phyloP scores from a whole-genome alignment of 2,113 vertebrate species.

The Pelvicachromis taeniatus region DNA sequence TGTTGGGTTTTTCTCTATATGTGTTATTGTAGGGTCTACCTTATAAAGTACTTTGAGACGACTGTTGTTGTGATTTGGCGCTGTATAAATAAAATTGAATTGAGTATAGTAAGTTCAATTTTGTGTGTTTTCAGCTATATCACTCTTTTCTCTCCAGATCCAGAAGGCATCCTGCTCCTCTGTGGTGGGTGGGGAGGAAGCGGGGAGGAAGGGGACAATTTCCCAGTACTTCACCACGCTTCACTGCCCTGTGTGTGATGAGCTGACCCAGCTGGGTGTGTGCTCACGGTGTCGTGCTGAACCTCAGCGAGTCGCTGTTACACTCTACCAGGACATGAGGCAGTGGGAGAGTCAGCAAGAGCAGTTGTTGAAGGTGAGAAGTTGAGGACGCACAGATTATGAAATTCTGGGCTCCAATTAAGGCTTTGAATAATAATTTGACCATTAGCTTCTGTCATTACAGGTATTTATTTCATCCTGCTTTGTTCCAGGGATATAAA shows the following conservation, averaged over 20 bases:
- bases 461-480: background rate
- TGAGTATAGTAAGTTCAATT: background rate
- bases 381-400: background rate
- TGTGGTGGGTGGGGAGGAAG: constrained; percentile 65
- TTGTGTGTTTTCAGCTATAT: background rate
- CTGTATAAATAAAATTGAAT: too few species aligned
- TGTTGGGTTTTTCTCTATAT: too few species aligned
- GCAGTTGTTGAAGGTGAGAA: constrained; percentile 85
- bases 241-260: constrained; percentile 93
- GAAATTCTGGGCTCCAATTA: background rate
- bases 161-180: constrained; percentile 83
- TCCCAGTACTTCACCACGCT: constrained; percentile 97
- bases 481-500: background rate
- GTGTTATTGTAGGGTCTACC: too few species aligned
- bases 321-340: constrained; percentile 87
- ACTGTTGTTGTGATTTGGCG: too few species aligned
- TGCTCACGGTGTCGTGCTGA: constrained; percentile 85
- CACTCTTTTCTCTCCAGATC: constrained; percentile 67
- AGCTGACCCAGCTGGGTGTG: constrained; percentile 92
- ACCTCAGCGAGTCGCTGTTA: constrained; percentile 86
- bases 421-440: background rate
- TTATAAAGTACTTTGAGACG: too few species aligned
- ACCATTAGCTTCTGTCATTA: background rate
- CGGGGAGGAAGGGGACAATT: constrained; percentile 89
- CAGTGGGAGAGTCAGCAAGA: constrained; percentile 87